Conservation (phyloP, 2,113 vertebrate species). For the Tragelaphus imberbis region DNA sequence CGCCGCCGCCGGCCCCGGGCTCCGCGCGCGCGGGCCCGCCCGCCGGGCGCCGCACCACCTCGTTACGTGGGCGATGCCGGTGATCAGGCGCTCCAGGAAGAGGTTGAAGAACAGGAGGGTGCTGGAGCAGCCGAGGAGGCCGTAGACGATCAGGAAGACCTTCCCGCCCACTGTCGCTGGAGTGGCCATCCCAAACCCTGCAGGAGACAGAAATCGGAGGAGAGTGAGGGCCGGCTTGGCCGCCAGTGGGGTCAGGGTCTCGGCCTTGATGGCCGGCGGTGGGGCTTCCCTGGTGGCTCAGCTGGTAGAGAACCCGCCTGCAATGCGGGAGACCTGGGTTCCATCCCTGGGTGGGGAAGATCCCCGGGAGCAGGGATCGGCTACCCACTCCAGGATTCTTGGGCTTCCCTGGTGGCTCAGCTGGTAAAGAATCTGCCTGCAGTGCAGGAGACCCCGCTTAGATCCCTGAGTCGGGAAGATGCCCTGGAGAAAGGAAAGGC, state of each 20-base stretch:
- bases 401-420: no score
- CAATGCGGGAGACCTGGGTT: no score
- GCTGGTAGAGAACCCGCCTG: no score
- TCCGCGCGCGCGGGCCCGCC: conserved; percentile 51
- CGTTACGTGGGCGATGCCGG: conserved; percentile 89
- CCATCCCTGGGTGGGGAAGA: no score
- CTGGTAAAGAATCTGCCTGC: no score
- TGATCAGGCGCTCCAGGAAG: conserved; percentile 96
- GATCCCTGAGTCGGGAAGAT: no score
- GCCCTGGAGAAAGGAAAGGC: no score
- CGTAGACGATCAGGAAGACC: conserved; percentile 96
- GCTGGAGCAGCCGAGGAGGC: conserved; percentile 93
- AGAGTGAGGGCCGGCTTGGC: conserved; percentile 30
- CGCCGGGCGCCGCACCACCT: conserved; percentile 87
- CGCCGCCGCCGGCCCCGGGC: no score
- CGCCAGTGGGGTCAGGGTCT: not conserved
- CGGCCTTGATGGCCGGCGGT: not conserved
- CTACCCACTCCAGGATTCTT: no score
- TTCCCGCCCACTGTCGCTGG: conserved; percentile 93
- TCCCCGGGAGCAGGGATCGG: no score
- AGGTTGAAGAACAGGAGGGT: conserved; percentile 98
- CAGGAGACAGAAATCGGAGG: conserved; percentile 70
- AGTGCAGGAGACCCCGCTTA: no score
- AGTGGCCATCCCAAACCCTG: conserved; percentile 98
- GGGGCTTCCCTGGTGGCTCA: no score